Percentiles rank a stretch among this genome's conserved stretches.
Conservation (phyloP, 2,888 invertebrate species). For the Aphodius granarius region DNA sequence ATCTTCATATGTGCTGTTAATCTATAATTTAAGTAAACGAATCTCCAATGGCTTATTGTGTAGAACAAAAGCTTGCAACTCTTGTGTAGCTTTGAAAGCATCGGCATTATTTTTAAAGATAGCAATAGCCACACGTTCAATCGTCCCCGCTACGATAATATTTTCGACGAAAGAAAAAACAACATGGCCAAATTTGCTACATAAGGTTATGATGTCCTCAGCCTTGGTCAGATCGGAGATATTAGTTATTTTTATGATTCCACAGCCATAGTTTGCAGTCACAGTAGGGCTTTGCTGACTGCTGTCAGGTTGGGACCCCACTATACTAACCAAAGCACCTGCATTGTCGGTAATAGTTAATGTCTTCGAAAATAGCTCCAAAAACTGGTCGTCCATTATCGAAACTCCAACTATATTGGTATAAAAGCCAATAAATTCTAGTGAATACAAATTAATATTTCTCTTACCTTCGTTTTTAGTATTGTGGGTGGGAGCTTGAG, state of each 20-base stretch:
- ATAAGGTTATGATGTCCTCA: neutral
- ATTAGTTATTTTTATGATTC: neutral
- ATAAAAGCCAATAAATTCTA: too few species aligned
- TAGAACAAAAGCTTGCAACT: neutral
- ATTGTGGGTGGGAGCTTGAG: too few species aligned
- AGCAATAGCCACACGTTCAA: neutral
- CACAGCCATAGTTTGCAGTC: neutral
- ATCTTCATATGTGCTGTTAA: too few species aligned
- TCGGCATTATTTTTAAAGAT: neutral
- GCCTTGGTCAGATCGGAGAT: neutral
- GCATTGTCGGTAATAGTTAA: too few species aligned
- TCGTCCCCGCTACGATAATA: neutral
- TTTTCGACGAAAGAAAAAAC: neutral
- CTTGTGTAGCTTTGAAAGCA: neutral
- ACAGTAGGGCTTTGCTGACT: neutral
- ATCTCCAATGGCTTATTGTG: neutral
- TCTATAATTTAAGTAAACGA: neutral
- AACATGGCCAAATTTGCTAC: neutral
- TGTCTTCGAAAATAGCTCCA: too few species aligned
- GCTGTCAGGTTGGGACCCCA: neutral
- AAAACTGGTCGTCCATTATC: too few species aligned
- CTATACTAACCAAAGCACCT: too few species aligned
- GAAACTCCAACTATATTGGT: too few species aligned
- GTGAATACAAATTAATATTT: too few species aligned
- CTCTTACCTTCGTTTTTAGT: too few species aligned